Evolutionary conservation across 2,888 invertebrate genomes (phyloP).

Genomic region (Apamea anceps): DNA sequence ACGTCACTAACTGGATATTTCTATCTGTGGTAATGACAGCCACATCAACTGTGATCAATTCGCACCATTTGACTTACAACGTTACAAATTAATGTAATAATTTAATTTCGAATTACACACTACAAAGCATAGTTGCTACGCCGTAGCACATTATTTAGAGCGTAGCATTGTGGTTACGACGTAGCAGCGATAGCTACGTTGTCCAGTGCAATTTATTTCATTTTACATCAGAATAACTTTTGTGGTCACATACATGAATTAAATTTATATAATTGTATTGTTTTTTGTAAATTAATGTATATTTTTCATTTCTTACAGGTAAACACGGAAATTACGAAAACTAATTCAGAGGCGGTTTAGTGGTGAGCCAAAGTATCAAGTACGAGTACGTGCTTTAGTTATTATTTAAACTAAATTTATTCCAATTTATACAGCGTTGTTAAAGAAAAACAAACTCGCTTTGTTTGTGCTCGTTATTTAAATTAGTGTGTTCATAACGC

Average conservation of each 20-base stretch:
- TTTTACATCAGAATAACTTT: not conserved
- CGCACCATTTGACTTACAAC: not conserved
- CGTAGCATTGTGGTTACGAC: constrained; percentile 27
- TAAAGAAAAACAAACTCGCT: constrained; percentile 10
- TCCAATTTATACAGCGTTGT: constrained; percentile 21
- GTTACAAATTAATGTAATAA: not conserved
- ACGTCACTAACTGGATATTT: not conserved
- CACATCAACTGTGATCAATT: not conserved
- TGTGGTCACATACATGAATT: not conserved
- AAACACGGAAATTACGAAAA: constrained; percentile 33
- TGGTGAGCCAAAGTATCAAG: constrained; percentile 18
- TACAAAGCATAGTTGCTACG: not conserved
- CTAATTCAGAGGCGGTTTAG: constrained; percentile 1
- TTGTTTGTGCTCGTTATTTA: constrained; percentile 33
- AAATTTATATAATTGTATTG: not conserved
- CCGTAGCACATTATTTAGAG: not conserved
- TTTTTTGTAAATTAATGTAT: constrained; percentile 37
- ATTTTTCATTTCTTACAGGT: constrained; percentile 60
- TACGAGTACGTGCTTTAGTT: not conserved
- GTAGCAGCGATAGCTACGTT: constrained; percentile 18
- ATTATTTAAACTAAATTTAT: constrained; percentile 26
- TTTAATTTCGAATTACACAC: not conserved
- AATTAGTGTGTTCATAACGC: constrained; percentile 18
- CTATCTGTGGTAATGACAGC: not conserved
- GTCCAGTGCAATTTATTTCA: not conserved